Evolutionary conservation across 2,797 vertebrate species (phyloP).

Genomic region (Cirrhinus mrigala): DNA sequence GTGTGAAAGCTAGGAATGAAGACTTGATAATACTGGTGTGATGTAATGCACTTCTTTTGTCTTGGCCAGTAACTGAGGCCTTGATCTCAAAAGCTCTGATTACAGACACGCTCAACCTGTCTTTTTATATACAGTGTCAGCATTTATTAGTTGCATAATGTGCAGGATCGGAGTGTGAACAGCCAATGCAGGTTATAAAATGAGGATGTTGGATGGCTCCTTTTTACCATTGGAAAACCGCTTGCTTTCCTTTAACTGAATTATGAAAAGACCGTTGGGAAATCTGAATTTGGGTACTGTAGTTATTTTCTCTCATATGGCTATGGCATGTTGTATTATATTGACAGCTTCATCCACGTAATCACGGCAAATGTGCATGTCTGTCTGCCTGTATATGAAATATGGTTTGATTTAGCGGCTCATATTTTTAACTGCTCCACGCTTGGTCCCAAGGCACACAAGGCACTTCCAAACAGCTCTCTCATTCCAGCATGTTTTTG

Average conservation of each 20-base stretch:
- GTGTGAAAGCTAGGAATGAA: slow-evolving; percentile 73
- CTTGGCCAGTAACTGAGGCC: slow-evolving; percentile 53
- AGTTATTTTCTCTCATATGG: slow-evolving; percentile 37
- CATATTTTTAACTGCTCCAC: slow-evolving; percentile 55
- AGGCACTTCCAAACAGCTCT: slow-evolving; percentile 24
- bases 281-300: background rate
- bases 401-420: slow-evolving; percentile 68
- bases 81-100: slow-evolving; percentile 69
- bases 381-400: slow-evolving; percentile 60
- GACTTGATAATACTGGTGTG: slow-evolving; percentile 73
- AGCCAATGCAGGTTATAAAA: slow-evolving; percentile 6
- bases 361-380: slow-evolving; percentile 53
- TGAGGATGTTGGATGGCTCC: background rate
- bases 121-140: slow-evolving; percentile 54
- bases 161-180: slow-evolving; percentile 30
- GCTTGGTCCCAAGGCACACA: slow-evolving; percentile 21
- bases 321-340: slow-evolving; percentile 16
- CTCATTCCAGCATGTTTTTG: slow-evolving; percentile 51
- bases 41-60: slow-evolving; percentile 74
- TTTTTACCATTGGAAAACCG: background rate
- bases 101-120: slow-evolving; percentile 70
- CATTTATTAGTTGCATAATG: slow-evolving; percentile 46
- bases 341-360: slow-evolving; percentile 43
- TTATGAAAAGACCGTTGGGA: slow-evolving; percentile 8
- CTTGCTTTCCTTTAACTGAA: background rate